Evolutionary conservation across 1,140 invertebrate genomes (phyloP), one percentile per base, ranked within the genome.

Genomic region (Limonius californicus): DNA sequence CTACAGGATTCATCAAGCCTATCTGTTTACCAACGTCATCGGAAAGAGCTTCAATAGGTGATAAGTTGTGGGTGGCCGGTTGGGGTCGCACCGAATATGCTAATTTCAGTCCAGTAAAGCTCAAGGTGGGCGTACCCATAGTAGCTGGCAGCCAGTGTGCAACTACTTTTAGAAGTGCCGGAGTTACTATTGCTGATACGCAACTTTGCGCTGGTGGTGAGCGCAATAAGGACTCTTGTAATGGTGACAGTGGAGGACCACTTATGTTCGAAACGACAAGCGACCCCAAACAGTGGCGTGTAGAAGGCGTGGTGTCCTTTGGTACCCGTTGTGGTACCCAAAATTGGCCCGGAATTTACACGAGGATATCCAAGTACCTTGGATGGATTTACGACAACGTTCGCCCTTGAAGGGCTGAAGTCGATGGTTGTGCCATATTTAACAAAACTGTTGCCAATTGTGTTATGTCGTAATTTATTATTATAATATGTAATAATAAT

Each of bases 151-250:
- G 65, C 0, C 50, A 74, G 0, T 88, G 86, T 68, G 27, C 63
- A 0, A 53, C 42, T 0, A 74, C 73, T 0, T 88, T 85, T 68
- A 62, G 61, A 0, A 74, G 68, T 7, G 79, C 71, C 1, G 74
- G 72, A 0, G 73, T 80, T 1, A 53, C 47, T 2, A 72, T 84
- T 16, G 68, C 66, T 2, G 63, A 70, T 6, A 72, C 64, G 6
- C 86, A 88, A 64, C 45, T 88, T 12, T 88, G 86, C 61, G 85
- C 85, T 1, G 86, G 85, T n/a, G 85, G 84, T 0, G 65, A 68
- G 6, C 64, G 67, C 1, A 90, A 73, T 67, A 86, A 74, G 64
- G 88, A 89, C 68, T 86, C 86, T 0, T 89, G 87, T 63, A 77
- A 80, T 61, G 61, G 61, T 21, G 61, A 62, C 19, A 62, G 61